phyloP scores from a whole-genome alignment of 2,888 invertebrate species.

The Temnothorax unifasciatus region DNA sequence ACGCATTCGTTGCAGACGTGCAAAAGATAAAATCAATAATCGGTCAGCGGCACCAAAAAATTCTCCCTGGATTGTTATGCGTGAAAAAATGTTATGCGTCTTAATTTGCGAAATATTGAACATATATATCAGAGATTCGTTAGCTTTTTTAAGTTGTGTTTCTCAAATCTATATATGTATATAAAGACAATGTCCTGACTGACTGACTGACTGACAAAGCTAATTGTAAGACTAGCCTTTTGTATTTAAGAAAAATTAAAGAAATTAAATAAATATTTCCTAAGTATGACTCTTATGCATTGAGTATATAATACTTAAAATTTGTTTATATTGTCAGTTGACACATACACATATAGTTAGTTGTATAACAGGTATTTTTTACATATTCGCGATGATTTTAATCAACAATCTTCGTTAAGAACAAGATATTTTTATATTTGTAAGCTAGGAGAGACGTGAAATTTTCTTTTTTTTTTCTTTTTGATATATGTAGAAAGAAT shows the following conservation, averaged over 20 bases:
- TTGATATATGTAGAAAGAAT: neutral
- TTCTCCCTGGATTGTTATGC: slow-evolving; percentile 65
- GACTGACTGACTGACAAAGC: no score
- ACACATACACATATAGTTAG: neutral
- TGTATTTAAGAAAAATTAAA: neutral
- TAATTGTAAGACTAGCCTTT: neutral
- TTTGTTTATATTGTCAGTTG: neutral
- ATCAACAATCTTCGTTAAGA: neutral
- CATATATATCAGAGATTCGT: neutral
- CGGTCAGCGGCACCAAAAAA: slow-evolving; percentile 78
- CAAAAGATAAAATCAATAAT: slow-evolving; percentile 85
- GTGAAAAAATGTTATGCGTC: slow-evolving; percentile 64
- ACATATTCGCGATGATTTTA: neutral
- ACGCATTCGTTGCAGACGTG: slow-evolving; percentile 72
- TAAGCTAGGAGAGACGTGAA: neutral
- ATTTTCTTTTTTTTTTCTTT: neutral
- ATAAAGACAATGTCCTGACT: no score
- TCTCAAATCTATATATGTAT: neutral
- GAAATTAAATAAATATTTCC: neutral
- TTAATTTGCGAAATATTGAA: slow-evolving; percentile 9
- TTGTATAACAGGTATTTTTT: neutral
- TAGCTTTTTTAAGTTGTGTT: neutral
- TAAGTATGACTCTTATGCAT: neutral
- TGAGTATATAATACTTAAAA: slow-evolving; percentile 6
- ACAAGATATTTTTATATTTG: neutral